Evolutionary conservation across 2,888 invertebrate species (phyloP).

Genomic region (Eumacrocentrus americanus): DNA sequence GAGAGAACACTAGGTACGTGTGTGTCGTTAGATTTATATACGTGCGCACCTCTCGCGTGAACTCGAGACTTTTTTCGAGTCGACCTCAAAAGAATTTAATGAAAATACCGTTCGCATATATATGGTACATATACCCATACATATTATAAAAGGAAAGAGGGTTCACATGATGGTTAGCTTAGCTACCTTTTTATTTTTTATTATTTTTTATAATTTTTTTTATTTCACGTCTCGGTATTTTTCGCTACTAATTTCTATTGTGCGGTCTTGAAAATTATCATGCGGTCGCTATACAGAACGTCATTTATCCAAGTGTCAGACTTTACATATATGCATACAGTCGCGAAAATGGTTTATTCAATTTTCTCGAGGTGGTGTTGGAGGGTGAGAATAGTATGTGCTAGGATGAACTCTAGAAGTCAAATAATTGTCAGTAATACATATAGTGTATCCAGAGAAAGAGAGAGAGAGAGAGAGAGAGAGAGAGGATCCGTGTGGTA

Average conservation of each 20-base stretch:
- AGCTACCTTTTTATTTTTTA: no score
- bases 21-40: constrained; percentile 54
- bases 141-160: constrained; percentile 5
- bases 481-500: constrained; percentile 9
- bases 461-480: not conserved
- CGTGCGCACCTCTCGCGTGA: constrained; percentile 40
- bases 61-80: constrained; percentile 49
- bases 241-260: constrained; percentile 11
- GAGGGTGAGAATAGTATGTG: no score
- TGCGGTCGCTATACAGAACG: not conserved
- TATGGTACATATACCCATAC: no score
- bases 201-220: no score
- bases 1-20: no score
- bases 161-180: constrained; percentile 29
- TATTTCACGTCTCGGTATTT: constrained; percentile 4
- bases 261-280: not conserved
- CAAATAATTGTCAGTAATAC: constrained; percentile 25
- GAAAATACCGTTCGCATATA: constrained; percentile 52
- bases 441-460: not conserved
- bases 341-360: not conserved
- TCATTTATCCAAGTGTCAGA: not conserved
- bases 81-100: constrained; percentile 56
- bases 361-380: not conserved
- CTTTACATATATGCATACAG: not conserved
- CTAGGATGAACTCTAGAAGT: constrained; percentile 5